Conservation (phyloP, 2,113 vertebrate species). For the Paracanthobrama guichenoti region DNA sequence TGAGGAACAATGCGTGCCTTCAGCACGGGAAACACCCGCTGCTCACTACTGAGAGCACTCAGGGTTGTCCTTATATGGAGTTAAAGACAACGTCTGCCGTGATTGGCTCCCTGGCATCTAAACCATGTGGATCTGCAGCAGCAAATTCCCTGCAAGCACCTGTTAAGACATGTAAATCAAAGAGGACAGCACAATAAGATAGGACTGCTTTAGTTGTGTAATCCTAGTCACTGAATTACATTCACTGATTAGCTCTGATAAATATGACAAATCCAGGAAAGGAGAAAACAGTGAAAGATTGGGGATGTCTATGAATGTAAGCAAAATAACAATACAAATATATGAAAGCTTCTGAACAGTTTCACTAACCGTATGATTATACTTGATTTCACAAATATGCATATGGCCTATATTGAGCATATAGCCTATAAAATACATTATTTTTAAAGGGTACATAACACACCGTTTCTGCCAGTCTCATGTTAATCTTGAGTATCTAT, state of each 20-base stretch:
- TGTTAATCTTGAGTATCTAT: too few relatives aligned
- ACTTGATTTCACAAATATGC: too few relatives aligned
- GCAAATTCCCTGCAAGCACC: constrained; percentile 55
- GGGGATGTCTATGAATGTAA: not conserved
- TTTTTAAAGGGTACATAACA: too few relatives aligned
- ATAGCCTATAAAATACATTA: too few relatives aligned
- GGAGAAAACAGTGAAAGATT: not conserved
- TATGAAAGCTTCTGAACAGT: too few relatives aligned
- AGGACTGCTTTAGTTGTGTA: not conserved
- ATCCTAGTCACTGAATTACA: not conserved
- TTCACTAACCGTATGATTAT: too few relatives aligned
- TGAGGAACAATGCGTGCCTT: constrained; percentile 59
- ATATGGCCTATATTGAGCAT: too few relatives aligned
- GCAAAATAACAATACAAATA: not conserved
- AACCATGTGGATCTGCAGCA: constrained; percentile 32
- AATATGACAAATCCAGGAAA: not conserved
- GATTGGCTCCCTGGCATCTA: constrained; percentile 56
- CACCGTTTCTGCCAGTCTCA: too few relatives aligned
- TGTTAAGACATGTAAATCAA: constrained; percentile 55
- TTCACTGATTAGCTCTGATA: not conserved
- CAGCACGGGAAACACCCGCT: constrained; percentile 53
- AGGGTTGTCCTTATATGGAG: constrained; percentile 62
- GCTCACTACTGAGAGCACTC: constrained; percentile 26
- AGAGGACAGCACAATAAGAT: not conserved
- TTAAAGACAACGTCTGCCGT: constrained; percentile 49